Base-by-base conservation (phyloP, 2,797 vertebrate genomes). In the Argentina silus region DNA sequence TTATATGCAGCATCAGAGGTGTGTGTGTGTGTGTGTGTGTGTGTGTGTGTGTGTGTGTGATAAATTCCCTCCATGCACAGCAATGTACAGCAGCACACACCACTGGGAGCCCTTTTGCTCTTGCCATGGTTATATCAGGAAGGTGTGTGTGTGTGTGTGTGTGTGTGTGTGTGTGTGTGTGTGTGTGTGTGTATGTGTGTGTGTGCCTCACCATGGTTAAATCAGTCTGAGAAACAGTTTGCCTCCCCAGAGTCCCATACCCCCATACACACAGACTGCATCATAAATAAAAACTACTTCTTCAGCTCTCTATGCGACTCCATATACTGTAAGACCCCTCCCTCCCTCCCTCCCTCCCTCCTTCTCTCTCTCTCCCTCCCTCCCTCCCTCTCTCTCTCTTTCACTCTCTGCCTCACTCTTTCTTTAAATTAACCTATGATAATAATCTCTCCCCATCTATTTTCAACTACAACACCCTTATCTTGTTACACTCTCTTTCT, bases 231-330 rank as follows among this genome's bases (percentile, higher is more conserved):
- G 60, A 67, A 61, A 55, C 53, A 42, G 15, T 42, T 14, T 68
- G 44, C 7, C 47, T 47, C 72, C 69, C 72, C 43, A 23, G 76
- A 74, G 76, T 53, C 27, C 17, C 44, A 64, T 65, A 67, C 67
- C 19, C 17, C 6, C 67, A 70, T 45, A 70, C 53, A 66, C 7
- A 36, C 62, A 67, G 2, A 60, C 55, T 27, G 56, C 17, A 57
- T 43, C 21, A 55, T 50, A 47, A 36, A 61, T 14, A 50, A 50
- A 50, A 8, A 50, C 7, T 1, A 14, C 48, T 45, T 48, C 64
- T 66, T 44, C 27, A 36, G 27, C 27, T 2, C 27, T 36, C 27
- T 36, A 36, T 36, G n/a, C 4, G 27, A 36, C 27, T 36, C 27
- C 4, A 1, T 36, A 36, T 36, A 36, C 27, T 36, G 27, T 36